Evolutionary conservation across 2,888 invertebrate species (phyloP), one percentile per base, ranked within the genome.

Genomic region (Euproctis similis): DNA sequence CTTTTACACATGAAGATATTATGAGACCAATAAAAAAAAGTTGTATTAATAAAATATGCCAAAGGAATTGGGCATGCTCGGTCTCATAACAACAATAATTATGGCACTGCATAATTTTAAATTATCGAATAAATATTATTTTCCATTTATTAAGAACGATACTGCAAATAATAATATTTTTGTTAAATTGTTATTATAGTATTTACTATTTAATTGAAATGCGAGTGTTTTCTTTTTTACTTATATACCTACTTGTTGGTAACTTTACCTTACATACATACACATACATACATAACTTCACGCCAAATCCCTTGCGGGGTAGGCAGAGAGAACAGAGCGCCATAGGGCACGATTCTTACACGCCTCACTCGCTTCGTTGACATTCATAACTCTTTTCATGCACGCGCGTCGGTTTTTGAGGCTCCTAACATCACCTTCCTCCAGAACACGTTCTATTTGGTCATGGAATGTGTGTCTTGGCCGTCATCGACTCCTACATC

Each of bases 51-150:
- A n/a, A 19, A 8, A 8, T 19, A 19, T n/a, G n/a, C n/a, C n/a
- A 19, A 8, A 19, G n/a, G n/a, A 19, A 19, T 4, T n/a, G n/a
- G 2, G 4, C 19, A 2, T 8, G n/a, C 14, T 14, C 4, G 6
- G 14, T 14, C 4, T 19, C 19, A 19, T 19, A 3, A n/a, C 2
- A 17, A 17, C 2, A 8, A 8, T 8, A 11, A 44, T 32, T 24
- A 36, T 42, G 45, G 59, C 61, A 61, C 62, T 52, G 61, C 60
- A 58, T 61, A 54, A 57, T 60, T 45, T 24, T 40, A 25, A 29
- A 33, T 49, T 35, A 26, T 38, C 18, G 36, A 31, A 26, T 41
- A n/a, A n/a, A n/a, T n/a, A n/a, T n/a, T n/a, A n/a, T 32, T 47
- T 40, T 37, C 33, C 23, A 31, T 26, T 17, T 33, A 26, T 34